phyloP scores from a whole-genome alignment of 2,888 invertebrate species.

The Norana najaformis region DNA sequence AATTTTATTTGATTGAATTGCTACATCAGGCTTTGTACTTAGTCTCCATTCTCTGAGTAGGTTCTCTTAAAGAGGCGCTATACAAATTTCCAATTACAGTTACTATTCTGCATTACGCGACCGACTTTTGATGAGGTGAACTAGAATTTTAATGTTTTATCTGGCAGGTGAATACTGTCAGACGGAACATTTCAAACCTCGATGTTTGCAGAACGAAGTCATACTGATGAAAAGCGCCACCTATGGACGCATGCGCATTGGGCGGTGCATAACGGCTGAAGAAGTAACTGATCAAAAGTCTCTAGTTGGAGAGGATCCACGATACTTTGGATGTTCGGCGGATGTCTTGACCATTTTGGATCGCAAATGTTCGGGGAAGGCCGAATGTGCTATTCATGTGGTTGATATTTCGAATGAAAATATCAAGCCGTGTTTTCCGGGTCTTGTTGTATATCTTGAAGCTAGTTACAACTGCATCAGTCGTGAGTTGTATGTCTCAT shows the following conservation, averaged over 20 bases:
- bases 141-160: too few species aligned
- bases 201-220: conserved; percentile 28
- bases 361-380: conserved; percentile 27
- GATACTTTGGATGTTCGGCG: conserved; percentile 27
- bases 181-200: not conserved
- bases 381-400: conserved; percentile 20
- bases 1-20: too few species aligned
- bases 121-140: too few species aligned
- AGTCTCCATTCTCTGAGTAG: too few species aligned
- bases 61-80: too few species aligned
- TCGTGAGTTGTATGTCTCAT: conserved; percentile 3
- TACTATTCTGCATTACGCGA: too few species aligned
- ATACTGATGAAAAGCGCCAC: conserved; percentile 30
- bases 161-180: too few species aligned
- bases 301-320: not conserved
- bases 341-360: conserved; percentile 29
- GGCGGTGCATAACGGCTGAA: conserved; percentile 27
- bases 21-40: too few species aligned
- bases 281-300: conserved; percentile 8
- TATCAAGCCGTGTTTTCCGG: conserved; percentile 19
- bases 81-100: too few species aligned
- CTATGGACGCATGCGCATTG: conserved; percentile 33
- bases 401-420: conserved; percentile 24
- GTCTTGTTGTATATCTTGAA: conserved; percentile 30
- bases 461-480: conserved; percentile 31